Conservation (phyloP, 1,140 invertebrate genomes). For the Drosophila tropicalis region DNA sequence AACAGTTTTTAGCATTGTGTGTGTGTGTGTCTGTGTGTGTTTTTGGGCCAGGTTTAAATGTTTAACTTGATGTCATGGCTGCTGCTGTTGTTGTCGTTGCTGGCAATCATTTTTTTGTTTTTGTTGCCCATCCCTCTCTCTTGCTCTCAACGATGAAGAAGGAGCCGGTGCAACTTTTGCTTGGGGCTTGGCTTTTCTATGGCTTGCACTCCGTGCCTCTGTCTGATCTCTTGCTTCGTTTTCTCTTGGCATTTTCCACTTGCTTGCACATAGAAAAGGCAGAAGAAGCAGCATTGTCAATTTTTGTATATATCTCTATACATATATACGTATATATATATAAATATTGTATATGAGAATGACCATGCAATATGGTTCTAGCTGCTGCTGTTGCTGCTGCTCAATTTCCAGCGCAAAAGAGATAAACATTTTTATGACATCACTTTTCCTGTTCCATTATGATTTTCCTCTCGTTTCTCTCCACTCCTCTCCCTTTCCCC, state of each 20-base stretch:
- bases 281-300: conserved; percentile 38
- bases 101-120: neutral
- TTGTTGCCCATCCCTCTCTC: neutral
- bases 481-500: conserved; percentile 50
- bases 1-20: conserved; percentile 5
- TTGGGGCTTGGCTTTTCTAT: conserved; percentile 45
- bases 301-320: conserved; percentile 21
- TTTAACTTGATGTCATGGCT: conserved; percentile 19
- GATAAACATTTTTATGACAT: conserved; percentile 78
- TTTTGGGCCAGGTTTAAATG: conserved; percentile 13
- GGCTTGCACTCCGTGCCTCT: conserved; percentile 29
- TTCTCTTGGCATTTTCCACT: conserved; percentile 69
- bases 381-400: conserved; percentile 54
- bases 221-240: conserved; percentile 18
- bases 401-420: conserved; percentile 75
- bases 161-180: conserved; percentile 4
- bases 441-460: conserved; percentile 77
- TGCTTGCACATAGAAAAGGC: conserved; percentile 42
- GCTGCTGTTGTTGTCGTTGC: conserved; percentile 19
- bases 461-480: conserved; percentile 51
- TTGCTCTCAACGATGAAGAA: neutral
- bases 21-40: neutral
- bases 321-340: neutral
- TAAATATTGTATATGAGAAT: conserved; percentile 44
- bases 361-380: conserved; percentile 44